Base-by-base conservation (phyloP, 2,888 invertebrate genomes). In the Anodontia alba region DNA sequence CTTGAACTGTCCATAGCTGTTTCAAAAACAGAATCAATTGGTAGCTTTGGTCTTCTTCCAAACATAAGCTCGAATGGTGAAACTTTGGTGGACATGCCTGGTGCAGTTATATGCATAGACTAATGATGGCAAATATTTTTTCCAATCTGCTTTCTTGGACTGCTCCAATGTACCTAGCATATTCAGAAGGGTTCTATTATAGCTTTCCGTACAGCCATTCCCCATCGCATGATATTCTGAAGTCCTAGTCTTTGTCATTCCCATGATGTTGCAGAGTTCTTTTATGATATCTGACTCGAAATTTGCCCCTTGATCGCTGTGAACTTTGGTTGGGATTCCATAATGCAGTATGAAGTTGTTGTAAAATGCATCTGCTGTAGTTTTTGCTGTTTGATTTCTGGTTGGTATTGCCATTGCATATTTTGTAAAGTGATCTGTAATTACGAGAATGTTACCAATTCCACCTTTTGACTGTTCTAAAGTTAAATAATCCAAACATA, bases 341-440 rank as follows among this genome's bases (percentile, higher is more conserved):
- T 74, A 80, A 54, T 79, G 54, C 7, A 62, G 33, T 5, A 84
- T 42, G 38, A 67, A 79, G 38, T 79, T 29, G 26, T 84, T 66
- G 26, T 57, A 68, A 26, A 84, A 70, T 17, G 70, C 76, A 33
- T 75, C 68, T 20, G 84, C 84, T 66, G 78, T 79, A n/a, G 76
- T 78, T n/a, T 46, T 72, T 8, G 84, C 84, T 8, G 70, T 57
- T 31, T 76, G 73, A 23, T 84, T 78, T 66, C 57, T 74, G 12
- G 73, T 76, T 23, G 76, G 62, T 42, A 76, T 36, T 15, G 76
- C 84, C 2, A 70, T 15, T 10, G 78, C 43, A 49, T 78, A 83
- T 20, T 42, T 57, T 8, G 73, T 77, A 36, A 77, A 77, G 23
- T 73, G 77, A 20, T 77, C 62, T n/a, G 77, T 73, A n/a, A 77